Percentiles rank a stretch among this genome's conserved stretches.
phyloP scores from a whole-genome alignment of 2,888 invertebrate species.

The Vesta saturnalis region DNA sequence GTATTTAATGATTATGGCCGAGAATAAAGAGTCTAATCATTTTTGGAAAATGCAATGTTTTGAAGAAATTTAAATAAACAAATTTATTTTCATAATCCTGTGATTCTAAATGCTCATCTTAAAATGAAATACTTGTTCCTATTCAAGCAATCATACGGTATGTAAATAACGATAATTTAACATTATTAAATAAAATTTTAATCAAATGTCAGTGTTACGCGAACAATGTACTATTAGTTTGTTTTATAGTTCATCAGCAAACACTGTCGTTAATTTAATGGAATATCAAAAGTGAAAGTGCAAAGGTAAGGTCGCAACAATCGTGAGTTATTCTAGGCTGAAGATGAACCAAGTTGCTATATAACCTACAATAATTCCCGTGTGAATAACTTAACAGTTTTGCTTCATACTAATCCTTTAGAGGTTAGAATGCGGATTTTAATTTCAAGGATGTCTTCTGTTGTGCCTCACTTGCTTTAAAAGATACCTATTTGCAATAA shows the following conservation, averaged over 20 bases:
- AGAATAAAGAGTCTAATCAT: too few relatives aligned
- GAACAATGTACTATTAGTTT: conserved; percentile 14
- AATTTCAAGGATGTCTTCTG: conserved; percentile 32
- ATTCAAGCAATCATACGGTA: not conserved
- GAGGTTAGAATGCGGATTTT: conserved; percentile 46
- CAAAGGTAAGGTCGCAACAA: conserved; percentile 44
- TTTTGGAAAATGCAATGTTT: too few relatives aligned
- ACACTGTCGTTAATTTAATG: conserved; percentile 9
- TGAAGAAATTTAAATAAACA: too few relatives aligned
- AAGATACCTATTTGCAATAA: conserved; percentile 5
- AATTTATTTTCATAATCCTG: too few relatives aligned
- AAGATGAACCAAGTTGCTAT: conserved; percentile 36
- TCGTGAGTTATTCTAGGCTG: conserved; percentile 45
- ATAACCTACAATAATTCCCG: conserved; percentile 43
- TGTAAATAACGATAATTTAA: not conserved
- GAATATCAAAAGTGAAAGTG: conserved; percentile 44
- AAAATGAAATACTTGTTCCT: not conserved
- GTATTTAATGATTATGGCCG: too few relatives aligned
- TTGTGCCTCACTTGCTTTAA: not conserved
- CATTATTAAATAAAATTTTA: conserved; percentile 6
- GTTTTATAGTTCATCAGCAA: conserved; percentile 17
- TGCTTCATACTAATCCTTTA: conserved; percentile 29
- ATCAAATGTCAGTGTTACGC: conserved; percentile 27
- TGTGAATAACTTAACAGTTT: conserved; percentile 40
- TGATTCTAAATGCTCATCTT: too few relatives aligned